Conservation (phyloP, 2,113 vertebrate species). For the Mesocricetus auratus region DNA sequence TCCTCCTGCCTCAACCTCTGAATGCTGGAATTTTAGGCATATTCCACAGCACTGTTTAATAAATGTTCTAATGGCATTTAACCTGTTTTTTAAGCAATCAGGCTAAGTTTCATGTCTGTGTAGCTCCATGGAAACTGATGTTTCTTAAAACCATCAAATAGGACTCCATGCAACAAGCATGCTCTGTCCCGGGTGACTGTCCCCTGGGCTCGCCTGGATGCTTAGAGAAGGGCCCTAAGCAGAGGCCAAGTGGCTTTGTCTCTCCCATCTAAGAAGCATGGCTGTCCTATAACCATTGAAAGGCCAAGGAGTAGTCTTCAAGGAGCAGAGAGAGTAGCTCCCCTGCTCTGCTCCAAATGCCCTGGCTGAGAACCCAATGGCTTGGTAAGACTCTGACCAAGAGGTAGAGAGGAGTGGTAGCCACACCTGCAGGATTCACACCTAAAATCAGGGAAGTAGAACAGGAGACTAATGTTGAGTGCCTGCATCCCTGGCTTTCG, state of each 20-base stretch:
- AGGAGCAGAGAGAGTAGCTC: neutral
- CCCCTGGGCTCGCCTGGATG: neutral
- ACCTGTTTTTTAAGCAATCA: slow-evolving; percentile 39
- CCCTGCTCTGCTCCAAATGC: neutral
- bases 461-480: neutral
- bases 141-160: neutral
- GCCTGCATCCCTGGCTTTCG: neutral
- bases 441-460: neutral
- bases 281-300: neutral
- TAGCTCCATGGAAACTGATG: neutral
- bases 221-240: neutral
- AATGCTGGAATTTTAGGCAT: neutral
- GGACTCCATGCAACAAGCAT: neutral
- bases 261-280: neutral
- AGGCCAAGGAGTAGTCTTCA: neutral
- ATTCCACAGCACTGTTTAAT: neutral
- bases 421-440: neutral
- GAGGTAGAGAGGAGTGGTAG: neutral
- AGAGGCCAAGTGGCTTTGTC: neutral
- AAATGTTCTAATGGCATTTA: neutral
- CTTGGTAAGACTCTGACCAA: neutral
- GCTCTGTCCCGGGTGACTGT: neutral
- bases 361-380: neutral
- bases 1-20: neutral
- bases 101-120: neutral